Evolutionary conservation across 2,113 vertebrate genomes (phyloP), one percentile per base, ranked within the genome.

Genomic region (Collichthys lucidus): DNA sequence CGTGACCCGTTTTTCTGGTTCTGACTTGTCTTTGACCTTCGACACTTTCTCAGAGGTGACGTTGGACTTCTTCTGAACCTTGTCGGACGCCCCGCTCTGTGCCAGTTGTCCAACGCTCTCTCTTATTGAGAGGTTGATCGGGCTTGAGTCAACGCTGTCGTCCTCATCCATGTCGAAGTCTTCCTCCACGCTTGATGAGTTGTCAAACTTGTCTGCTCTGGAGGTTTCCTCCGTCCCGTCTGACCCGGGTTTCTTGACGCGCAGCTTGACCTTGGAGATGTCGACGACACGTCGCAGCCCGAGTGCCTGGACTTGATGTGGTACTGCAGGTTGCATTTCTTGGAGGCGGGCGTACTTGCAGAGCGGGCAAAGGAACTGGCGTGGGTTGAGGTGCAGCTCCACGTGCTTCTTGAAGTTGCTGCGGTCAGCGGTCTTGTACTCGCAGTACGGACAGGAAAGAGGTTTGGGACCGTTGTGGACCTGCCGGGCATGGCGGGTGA

Each of bases 401-500:
- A 99, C 98, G 0, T 99, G 98, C 89, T 99, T 99, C 86, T 99
- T 99, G 94, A 97, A 99, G 90, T 99, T 99, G 94, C 97, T 99
- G 86, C 98, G 97, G 77, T 99, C 98, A 0, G 98, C 98, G 0
- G 98, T 99, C 92, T 98, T 99, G 94, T 99, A 99, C 81, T 97
- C 96, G 79, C 98, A 99, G 94, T 98, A 97, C 0, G 97, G 98
- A 79, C 98, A 99, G 74, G 95, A 96, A 50, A 99, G 95, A 11
- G 98, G 98, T 85, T 99, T 99, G 0, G 98, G 98, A 10, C 98
- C 98, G 9, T 99, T 97, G 94, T 99, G 98, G 77, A 99, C 98
- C 91, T 99, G 98, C 52, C 98, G 95, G 77, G 97, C 97, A 0
- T 99, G 98, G 29, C 98, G 96, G 16, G 98, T 99, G 74, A 99